phyloP scores from a whole-genome alignment of 1,140 invertebrate genomes.

The Teleopsis dalmanni region DNA sequence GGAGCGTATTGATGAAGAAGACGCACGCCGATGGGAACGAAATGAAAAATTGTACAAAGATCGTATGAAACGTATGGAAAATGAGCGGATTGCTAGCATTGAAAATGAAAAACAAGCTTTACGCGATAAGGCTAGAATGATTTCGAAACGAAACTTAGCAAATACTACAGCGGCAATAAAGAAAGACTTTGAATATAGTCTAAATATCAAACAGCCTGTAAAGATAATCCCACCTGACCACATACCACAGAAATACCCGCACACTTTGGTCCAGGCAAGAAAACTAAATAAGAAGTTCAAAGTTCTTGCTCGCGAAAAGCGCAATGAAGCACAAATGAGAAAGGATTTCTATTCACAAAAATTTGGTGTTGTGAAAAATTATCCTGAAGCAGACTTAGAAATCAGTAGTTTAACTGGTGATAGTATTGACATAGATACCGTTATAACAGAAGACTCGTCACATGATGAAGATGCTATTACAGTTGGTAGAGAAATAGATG shows the following conservation, averaged over 20 bases:
- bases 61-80: conserved; percentile 16
- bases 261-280: conserved; percentile 31
- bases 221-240: conserved; percentile 11
- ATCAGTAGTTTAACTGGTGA: conserved; percentile 19
- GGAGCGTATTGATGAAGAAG: conserved; percentile 21
- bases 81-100: conserved; percentile 7
- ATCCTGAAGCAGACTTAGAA: conserved; percentile 23
- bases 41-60: conserved; percentile 33
- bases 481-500: conserved; percentile 31
- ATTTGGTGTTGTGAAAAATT: conserved; percentile 23
- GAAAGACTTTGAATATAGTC: conserved; percentile 27
- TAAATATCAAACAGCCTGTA: conserved; percentile 3
- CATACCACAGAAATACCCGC: conserved; percentile 22
- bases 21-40: conserved; percentile 19
- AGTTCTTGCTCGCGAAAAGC: conserved; percentile 22
- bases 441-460: conserved; percentile 17
- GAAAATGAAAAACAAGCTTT: conserved; percentile 13
- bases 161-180: conserved; percentile 26
- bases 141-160: conserved; percentile 24
- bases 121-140: conserved; percentile 18
- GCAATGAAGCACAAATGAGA: conserved; percentile 23
- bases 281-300: conserved; percentile 29
- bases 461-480: conserved; percentile 36
- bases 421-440: conserved; percentile 15
- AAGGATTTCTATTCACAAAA: conserved; percentile 26